Base-by-base conservation (phyloP, 2,797 vertebrate genomes). In the Manis pentadactyla region DNA sequence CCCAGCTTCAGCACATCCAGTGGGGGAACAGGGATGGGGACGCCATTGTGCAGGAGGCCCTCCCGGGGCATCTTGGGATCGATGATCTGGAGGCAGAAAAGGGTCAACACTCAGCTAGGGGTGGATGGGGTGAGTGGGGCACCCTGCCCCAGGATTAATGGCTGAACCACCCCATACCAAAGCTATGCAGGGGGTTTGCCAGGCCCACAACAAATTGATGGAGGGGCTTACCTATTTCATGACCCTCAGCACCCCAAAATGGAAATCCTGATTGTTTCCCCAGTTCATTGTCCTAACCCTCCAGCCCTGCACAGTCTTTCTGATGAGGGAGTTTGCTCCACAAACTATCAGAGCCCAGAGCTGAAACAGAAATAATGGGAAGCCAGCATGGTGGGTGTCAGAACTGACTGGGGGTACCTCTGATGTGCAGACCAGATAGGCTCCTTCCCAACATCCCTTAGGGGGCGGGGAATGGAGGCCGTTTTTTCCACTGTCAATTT, bases 21-120 rank as follows among this genome's bases (percentile, higher is more conserved):
- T 1, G 99, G 99, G 14, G 99, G 99, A 34, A 99, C 99, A 0
- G 99, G 99, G 97, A 99, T 99, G 96, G 99, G 99, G 61, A 99
- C 99, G 4, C 99, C 99, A 2, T 99, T 99, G 98, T 99, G 99
- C 96, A 99, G 98, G 97, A 99, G 98, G 87, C 99, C 99, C 96
- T 99, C 99, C 0, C 99, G 99, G 0, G 99, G 99, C 99, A 99
- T 99, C 97, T 99, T 99, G 42, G 99, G 99, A 97, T 99, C 99
- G 0, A 99, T 99, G 87, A 99, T 99, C 99, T 99, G 94, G 75
- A 98, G 96, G 63, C 88, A 89, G 34, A 90, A 86, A 97, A 96
- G 82, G 93, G 19, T 79, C 0, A 5, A 87, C 29, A 51, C 69
- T 97, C 73, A 96, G 84, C 57, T 59, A 55, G n/a, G 75, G 29